Percentiles rank a stretch among this genome's conserved stretches.
These are phyloP conservation scores for Zophobas morio DNA, from an alignment of 1,140 invertebrate species.

Conservation along the genomic window DNA sequence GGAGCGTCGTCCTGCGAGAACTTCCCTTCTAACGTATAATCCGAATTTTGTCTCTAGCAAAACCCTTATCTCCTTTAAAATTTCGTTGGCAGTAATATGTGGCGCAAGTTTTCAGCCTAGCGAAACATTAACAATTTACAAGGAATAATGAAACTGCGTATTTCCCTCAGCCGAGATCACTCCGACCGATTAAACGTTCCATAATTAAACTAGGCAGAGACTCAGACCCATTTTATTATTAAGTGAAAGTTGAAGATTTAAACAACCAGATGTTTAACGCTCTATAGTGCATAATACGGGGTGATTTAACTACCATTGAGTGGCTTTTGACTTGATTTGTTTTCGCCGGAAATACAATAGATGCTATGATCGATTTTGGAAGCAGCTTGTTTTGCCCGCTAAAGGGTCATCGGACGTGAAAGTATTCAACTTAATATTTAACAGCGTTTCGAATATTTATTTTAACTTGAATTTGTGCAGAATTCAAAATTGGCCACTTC, in stretches of 20 bases:
- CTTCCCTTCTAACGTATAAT: too few species aligned
- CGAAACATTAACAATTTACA: conserved; percentile 17
- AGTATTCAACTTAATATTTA: too few species aligned
- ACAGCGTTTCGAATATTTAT: too few species aligned
- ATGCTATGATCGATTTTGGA: too few species aligned
- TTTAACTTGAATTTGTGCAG: too few species aligned
- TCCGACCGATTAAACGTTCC: conserved; percentile 29
- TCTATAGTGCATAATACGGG: too few species aligned
- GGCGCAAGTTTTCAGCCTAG: neutral
- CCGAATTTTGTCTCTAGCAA: neutral
- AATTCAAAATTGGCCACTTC: too few species aligned
- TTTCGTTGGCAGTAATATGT: neutral
- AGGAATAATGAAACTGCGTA: conserved; percentile 34
- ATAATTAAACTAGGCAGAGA: conserved; percentile 26
- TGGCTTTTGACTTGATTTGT: too few species aligned
- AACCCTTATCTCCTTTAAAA: neutral
- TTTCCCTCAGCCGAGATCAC: conserved; percentile 13
- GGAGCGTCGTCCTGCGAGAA: neutral
- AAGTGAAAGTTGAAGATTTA: conserved; percentile 22
- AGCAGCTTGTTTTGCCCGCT: too few species aligned
- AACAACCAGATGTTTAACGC: conserved; percentile 16
- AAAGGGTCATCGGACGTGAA: too few species aligned
- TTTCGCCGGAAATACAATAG: too few species aligned
- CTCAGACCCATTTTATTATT: conserved; percentile 22
- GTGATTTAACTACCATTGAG: too few species aligned